Evolutionary conservation across 2,113 vertebrate genomes (phyloP), one percentile per base, ranked within the genome.

Genomic region (Tylochromis polylepis): DNA sequence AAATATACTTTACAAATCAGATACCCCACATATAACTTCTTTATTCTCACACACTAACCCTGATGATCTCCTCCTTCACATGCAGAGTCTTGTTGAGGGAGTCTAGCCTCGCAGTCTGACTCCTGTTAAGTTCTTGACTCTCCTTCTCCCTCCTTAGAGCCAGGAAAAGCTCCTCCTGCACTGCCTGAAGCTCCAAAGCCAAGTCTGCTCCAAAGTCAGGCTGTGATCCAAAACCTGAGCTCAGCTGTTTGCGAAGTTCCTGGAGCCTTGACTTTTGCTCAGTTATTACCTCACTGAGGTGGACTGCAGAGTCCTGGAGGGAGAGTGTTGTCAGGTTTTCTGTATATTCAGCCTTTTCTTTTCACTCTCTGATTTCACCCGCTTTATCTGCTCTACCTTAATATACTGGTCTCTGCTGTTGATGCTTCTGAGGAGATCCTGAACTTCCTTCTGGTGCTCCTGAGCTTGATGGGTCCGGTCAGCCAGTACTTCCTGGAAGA

Each of bases 41-140:
- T 27, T 24, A n/a, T 24, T 24, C 29, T 36, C 43, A 51, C 56
- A 34, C 58, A 86, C 93, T 90, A 38, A 98, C 98, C 98, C 97
- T 97, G 90, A 98, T 97, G 79, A 97, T 91, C 41, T 97, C 96
- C 70, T 98, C 98, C 92, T 98, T 99, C 79, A 97, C 95, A 70
- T 95, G 95, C 46, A 97, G 91, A 11, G 83, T 97, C 91, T 96
- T 96, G 90, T 88, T 97, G 81, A 98, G 93, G 41, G 96, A 93
- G 70, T 98, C 97, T n/a, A 98, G 87, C 55, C 96, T 95, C 0
- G 93, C 94, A 3, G 95, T 95, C 91, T 97, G 97, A 86, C 95
- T 95, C 86, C 97, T 95, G 80, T 97, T 95, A 88, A 98, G 97
- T 89, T 97, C 97, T 96, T 96, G 96, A 91, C 93, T 96, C 92